These are phyloP conservation scores for Polia nebulosa DNA, from an alignment of 2,888 invertebrate genomes.

Conservation along the genomic window DNA sequence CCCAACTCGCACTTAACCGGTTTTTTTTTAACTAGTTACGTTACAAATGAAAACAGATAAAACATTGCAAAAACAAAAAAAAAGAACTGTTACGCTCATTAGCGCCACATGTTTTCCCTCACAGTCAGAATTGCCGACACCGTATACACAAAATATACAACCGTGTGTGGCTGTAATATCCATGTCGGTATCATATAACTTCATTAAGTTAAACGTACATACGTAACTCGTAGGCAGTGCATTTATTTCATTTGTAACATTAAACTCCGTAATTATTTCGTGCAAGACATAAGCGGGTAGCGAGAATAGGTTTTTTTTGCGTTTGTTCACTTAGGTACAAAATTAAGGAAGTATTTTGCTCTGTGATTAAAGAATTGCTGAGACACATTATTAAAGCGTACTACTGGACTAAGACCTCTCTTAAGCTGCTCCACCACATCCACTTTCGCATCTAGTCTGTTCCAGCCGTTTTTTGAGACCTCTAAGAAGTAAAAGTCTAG, in stretches of 20 bases:
- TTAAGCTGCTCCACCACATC: too few relatives aligned
- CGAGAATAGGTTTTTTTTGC: background rate
- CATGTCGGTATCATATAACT: conserved; percentile 67
- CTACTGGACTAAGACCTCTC: too few relatives aligned
- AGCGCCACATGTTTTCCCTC: conserved; percentile 6
- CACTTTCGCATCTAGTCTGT: too few relatives aligned
- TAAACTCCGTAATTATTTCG: conserved; percentile 68
- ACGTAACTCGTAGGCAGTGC: conserved; percentile 65
- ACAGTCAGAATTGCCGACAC: background rate
- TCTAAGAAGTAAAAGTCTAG: too few relatives aligned
- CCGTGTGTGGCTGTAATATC: conserved; percentile 33
- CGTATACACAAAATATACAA: conserved; percentile 7
- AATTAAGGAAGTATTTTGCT: too few relatives aligned
- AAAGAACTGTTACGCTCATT: background rate
- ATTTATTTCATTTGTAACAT: conserved; percentile 71
- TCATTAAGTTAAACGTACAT: conserved; percentile 68
- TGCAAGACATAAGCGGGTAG: conserved; percentile 41
- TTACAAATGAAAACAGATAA: background rate
- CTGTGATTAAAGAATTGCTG: too few relatives aligned
- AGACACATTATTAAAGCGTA: too few relatives aligned
- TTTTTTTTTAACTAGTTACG: too few relatives aligned
- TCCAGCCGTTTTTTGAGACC: too few relatives aligned
- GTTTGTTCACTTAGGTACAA: background rate
- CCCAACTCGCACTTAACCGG: too few relatives aligned
- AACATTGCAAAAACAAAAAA: background rate